phyloP scores from a whole-genome alignment of 2,888 invertebrate species.

The Deilephila porcellus region DNA sequence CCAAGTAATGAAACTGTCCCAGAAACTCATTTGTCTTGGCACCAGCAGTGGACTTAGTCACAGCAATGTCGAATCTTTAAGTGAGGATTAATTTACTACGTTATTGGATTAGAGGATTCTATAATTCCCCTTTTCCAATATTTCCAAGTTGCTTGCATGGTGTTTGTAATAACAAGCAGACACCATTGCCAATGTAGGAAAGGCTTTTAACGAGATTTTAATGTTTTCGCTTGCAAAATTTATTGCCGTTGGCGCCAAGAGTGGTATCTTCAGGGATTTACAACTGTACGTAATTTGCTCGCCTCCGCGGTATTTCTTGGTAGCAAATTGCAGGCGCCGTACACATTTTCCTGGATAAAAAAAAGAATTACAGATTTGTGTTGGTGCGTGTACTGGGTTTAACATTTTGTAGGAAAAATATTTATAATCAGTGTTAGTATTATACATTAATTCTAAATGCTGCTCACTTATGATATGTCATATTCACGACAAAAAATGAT shows the following conservation, averaged over 20 bases:
- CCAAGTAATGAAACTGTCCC: conserved; percentile 14
- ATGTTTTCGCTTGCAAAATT: conserved; percentile 71
- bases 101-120: conserved; percentile 1
- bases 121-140: background rate
- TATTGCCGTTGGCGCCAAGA: conserved; percentile 68
- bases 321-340: conserved; percentile 28
- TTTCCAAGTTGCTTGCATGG: background rate
- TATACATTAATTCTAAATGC: too few species aligned
- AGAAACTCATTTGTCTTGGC: conserved; percentile 17
- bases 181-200: conserved; percentile 56
- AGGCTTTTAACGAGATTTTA: conserved; percentile 77
- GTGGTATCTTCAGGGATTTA: conserved; percentile 56
- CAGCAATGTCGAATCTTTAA: conserved; percentile 4
- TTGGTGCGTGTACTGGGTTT: background rate
- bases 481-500: too few species aligned
- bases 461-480: too few species aligned
- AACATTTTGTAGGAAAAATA: conserved; percentile 3
- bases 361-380: conserved; percentile 33
- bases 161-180: conserved; percentile 11
- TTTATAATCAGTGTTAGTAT: background rate
- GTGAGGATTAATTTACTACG: background rate
- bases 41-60: conserved; percentile 1
- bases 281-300: conserved; percentile 58
- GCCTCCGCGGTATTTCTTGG: conserved; percentile 33
- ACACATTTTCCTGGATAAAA: conserved; percentile 34